Base-by-base conservation (phyloP, 2,113 vertebrate species). In the Amphiprion percula region DNA sequence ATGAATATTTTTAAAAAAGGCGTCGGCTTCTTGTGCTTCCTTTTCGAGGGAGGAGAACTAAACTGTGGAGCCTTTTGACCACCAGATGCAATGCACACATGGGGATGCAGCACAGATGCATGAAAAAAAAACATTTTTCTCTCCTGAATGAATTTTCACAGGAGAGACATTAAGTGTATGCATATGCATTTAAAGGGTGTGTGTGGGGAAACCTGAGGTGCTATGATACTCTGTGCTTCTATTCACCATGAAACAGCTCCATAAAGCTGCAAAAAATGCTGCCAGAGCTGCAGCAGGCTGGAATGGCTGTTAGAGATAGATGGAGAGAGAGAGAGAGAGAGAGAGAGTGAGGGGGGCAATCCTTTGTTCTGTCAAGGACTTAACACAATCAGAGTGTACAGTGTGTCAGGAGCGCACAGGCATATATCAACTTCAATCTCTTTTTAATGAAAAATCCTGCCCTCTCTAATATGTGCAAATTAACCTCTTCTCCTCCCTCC, bases 381-480 rank as follows among this genome's bases (percentile, higher is more conserved):
- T 94, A 92, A 93, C 93, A 93, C 91, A 92, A 92, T 94, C 91
- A 93, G 88, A 92, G 93, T 89, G 90, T 94, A 95, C 94, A 95
- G 94, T 94, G 94, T 94, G 92, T 94, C 94, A 94, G 93, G 88
- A 94, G 90, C 92, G 82, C 92, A 90, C 91, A 91, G 94, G 92
- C 93, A 95, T 94, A 95, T 94, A 95, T 95, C 94, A 95, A 94
- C 94, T 95, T 95, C 94, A 95, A 95, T 95, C 94, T 94, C 94
- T 93, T 95, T 95, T 95, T 95, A 95, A 95, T 95, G 94, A 95
- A 94, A 95, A 94, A 95, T 95, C 94, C 94, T 95, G 94, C 93
- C 93, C 94, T 94, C 92, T 94, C 91, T 95, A 95, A 95, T 95
- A 95, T 94, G 93, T 95, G 93, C 94, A 95, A 95, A 95, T 95